Base-by-base conservation (phyloP, 2,113 vertebrate genomes). In the Grammomys surdaster region DNA sequence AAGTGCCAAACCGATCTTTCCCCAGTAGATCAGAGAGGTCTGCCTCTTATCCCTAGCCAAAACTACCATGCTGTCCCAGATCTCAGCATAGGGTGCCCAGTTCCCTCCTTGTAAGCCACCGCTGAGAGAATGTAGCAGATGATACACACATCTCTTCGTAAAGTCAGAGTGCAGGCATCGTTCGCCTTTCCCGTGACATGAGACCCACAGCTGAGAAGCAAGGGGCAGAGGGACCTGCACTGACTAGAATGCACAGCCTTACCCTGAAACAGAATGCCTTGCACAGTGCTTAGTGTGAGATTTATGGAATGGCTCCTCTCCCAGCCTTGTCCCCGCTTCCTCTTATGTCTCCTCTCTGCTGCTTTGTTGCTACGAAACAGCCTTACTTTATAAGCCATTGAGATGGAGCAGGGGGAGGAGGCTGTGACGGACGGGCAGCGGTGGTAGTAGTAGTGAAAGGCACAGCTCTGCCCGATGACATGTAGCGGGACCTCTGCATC, bases 401-500 rank as follows among this genome's bases (percentile, higher is more conserved):
- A 97, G 97, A 88, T 96, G 40, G 2, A 46, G 97, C 97, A 97
- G 97, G 91, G 82, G 97, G 97, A 98, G 98, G 97, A 94, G 96
- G 97, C 96, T 81, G 97, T 96, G 95, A 65, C 31, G 51, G 97
- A 65, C 31, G 51, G 97, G 72, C 93, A 94, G 96, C 94, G 77
- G 92, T 69, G 76, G 96, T 77, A 3, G 78, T 96, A 33, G 95
- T 97, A 94, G 97, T 98, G 98, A 98, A 97, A 97, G 98, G 98
- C 98, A 98, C 96, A 98, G 98, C 98, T 98, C 96, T 98, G 98
- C 98, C 20, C 76, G 98, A 93, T 98, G 98, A 98, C 98, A 98
- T 58, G 93, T 95, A 97, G 98, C 98, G 98, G 98, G 98, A 98
- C 98, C 98, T 98, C 98, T 96, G 98, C 98, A 99, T 98, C 98